Evolutionary conservation across 1,140 invertebrate genomes (phyloP).

Genomic region (Drosophila melanica): DNA sequence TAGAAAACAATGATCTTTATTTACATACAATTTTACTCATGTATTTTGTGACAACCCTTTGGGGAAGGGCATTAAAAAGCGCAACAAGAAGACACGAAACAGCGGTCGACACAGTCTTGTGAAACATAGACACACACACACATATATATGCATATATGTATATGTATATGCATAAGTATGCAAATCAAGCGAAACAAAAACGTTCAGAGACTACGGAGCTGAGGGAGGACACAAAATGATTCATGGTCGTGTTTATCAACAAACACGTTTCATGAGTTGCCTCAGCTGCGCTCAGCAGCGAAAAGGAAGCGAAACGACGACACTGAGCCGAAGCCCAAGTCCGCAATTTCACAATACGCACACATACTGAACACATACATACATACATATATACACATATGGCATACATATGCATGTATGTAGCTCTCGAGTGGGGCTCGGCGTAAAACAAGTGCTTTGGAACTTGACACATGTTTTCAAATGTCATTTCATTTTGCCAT

Average conservation of each 20-base stretch:
- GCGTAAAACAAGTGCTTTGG: constrained; percentile 59
- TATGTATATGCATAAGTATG: constrained; percentile 39
- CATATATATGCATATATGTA: neutral
- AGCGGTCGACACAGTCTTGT: constrained; percentile 9
- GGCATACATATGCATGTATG: constrained; percentile 22
- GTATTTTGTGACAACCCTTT: too few relatives aligned
- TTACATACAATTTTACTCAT: too few relatives aligned
- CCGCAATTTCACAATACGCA: constrained; percentile 19
- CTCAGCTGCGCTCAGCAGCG: constrained; percentile 48
- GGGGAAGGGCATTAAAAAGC: constrained; percentile 44
- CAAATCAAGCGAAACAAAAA: constrained; percentile 71
- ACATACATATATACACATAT: neutral
- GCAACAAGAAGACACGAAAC: constrained; percentile 66
- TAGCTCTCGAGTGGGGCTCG: constrained; percentile 1
- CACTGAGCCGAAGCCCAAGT: constrained; percentile 59
- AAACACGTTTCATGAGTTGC: constrained; percentile 76
- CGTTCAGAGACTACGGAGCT: constrained; percentile 3
- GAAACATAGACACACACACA: constrained; percentile 8
- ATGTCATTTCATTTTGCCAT: constrained; percentile 56
- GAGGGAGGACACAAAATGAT: constrained; percentile 56
- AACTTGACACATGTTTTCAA: constrained; percentile 78
- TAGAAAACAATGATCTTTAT: too few relatives aligned
- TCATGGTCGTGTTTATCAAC: constrained; percentile 79
- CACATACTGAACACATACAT: neutral
- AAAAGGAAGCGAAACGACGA: constrained; percentile 64